Base-by-base conservation (phyloP, 1,140 invertebrate genomes). In the Aricia agestis region DNA sequence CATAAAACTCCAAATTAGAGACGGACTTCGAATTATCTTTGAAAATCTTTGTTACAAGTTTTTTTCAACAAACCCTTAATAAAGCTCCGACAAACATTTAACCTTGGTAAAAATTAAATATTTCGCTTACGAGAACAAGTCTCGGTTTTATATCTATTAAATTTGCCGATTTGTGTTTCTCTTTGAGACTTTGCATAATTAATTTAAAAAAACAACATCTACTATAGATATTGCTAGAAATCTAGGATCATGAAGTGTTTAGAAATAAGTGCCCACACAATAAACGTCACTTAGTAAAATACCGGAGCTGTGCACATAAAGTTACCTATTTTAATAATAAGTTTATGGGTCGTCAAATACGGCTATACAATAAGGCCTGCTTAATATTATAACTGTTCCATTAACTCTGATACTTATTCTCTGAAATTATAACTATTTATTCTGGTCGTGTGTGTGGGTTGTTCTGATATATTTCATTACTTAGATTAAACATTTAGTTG, bases 291-390 rank as follows among this genome's bases (percentile, higher is more conserved):
- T 67, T 72, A 68, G 67, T 76, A 72, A 76, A 76, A 72, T 76
- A 79, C 75, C 75, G 78, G 75, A 77, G 72, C 7, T 75, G 74
- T 63, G 68, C 52, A 69, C 72, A 72, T 79, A 77, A 77, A 79
- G 74, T 63, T 63, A 31, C 59, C 72, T 69, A 74, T 77, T 52
- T 79, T 79, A 77, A 79, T 77, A 74, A 73, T 72, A 77, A 75
- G 68, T 79, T 79, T 79, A 79, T 77, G 78, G 74, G 52, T 66
- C 74, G 74, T 79, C 78, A 79, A 79, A 75, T 75, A 77, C 69
- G n/a, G 75, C 72, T 77, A 75, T 77, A 79, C 74, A 75, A 9
- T 19, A 41, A 63, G 61, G 32, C 59, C 59, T 18, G 18, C 58
- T 63, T 63, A 63, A 63, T 19, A 63, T 52, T 52, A 52, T 63